Base-by-base conservation (phyloP, 2,797 vertebrate species). In the Moxostoma hubbsi region DNA sequence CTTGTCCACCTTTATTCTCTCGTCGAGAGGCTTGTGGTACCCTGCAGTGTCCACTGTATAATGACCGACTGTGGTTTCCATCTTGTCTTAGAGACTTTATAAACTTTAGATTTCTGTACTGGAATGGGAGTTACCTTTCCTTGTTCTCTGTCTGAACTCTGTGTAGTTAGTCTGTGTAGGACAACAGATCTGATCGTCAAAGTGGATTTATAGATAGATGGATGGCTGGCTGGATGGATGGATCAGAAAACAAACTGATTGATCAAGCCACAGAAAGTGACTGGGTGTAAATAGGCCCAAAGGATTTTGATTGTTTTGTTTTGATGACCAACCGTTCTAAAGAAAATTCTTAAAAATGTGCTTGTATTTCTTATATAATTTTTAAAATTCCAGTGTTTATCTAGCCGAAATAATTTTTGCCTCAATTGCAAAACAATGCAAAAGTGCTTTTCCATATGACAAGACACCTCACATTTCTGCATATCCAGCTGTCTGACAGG, bases 401-500 rank as follows among this genome's bases (percentile, higher is more conserved):
- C 16, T 67, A 13, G 24, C 1, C 24, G 24, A 24, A 24, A 24
- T 24, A 2, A 24, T 24, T 43, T 55, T 80, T 80, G 66, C 70
- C 75, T 83, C 67, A 75, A 83, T 81, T 83, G 65, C 76, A 83
- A 80, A 83, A 59, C 54, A 72, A 71, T 78, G 66, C 72, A 77
- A 61, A 81, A 83, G 78, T 66, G 70, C 59, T 84, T 84, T 80
- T 75, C 85, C 85, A 86, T 82, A 84, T 82, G 85, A 78, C 83
- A 73, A 83, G 84, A 82, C 73, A 55, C 82, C 81, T 83, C 70
- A 36, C 77, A 79, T 85, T 83, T 59, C 82, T 89, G 89, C 87
- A 81, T 89, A 90, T 93, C 92, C 92, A 89, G 89, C 87, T 88
- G 86, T 87, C 88, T 86, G 88, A 85, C 82, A 89, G 89, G 83